These are phyloP conservation scores for Ramphastos sulfuratus DNA, from an alignment of 2,113 vertebrate genomes.

Conservation along the genomic window DNA sequence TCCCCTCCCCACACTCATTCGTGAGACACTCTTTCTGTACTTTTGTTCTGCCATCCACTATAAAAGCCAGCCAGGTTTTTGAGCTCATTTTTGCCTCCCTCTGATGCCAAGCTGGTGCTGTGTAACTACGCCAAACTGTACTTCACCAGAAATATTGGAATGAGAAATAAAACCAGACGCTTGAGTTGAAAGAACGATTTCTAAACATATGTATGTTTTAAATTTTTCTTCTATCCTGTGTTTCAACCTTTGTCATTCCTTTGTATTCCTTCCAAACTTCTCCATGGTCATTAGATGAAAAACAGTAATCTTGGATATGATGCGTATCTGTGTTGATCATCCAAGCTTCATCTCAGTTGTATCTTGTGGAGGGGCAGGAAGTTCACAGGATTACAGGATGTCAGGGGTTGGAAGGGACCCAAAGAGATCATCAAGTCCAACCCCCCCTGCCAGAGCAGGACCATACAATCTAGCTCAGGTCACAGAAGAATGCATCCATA, in stretches of 20 bases:
- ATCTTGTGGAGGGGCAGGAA: background rate
- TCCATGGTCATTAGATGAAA: background rate
- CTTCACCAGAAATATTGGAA: background rate
- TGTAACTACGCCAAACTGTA: background rate
- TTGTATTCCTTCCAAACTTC: background rate
- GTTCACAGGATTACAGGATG: too few species aligned
- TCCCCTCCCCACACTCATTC: background rate
- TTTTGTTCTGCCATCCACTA: background rate
- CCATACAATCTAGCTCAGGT: too few species aligned
- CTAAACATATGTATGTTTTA: background rate
- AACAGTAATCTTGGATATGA: background rate
- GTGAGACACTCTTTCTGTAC: background rate
- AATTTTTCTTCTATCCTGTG: background rate
- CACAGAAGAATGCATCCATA: too few species aligned
- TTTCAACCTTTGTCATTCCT: background rate
- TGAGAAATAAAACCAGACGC: background rate
- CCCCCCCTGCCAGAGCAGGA: too few species aligned
- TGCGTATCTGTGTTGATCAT: background rate
- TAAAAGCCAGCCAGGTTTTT: background rate
- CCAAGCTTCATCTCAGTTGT: background rate
- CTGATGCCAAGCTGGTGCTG: constrained; percentile 11
- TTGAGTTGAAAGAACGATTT: background rate
- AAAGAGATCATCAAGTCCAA: too few species aligned
- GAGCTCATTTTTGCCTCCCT: constrained; percentile 28
- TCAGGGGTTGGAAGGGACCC: too few species aligned